phyloP scores from a whole-genome alignment of 2,888 invertebrate genomes.

The Sphaerophoria rueppellii region DNA sequence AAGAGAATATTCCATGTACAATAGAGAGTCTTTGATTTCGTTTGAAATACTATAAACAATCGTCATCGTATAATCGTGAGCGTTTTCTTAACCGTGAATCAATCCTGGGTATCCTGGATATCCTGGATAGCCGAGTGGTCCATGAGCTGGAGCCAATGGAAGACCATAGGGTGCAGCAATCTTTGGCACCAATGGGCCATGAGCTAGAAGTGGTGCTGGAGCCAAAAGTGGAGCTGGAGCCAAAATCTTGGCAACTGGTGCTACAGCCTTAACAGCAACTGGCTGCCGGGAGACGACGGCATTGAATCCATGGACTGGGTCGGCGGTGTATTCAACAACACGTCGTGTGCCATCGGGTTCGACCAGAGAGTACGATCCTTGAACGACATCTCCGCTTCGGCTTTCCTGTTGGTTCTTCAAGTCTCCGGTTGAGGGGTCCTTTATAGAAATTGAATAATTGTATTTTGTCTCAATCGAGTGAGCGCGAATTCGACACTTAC shows the following conservation, averaged over 20 bases:
- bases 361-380: conserved; percentile 83
- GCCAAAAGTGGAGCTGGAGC: conserved; percentile 76
- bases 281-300: conserved; percentile 84
- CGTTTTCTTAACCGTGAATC: conserved; percentile 66
- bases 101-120: conserved; percentile 54
- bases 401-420: conserved; percentile 84
- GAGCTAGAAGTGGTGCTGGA: conserved; percentile 74
- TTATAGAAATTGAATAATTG: not conserved
- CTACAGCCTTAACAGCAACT: conserved; percentile 81
- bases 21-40: conserved; percentile 60
- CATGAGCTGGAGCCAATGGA: conserved; percentile 47
- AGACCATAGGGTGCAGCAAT: conserved; percentile 53
- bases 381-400: conserved; percentile 84
- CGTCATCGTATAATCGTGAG: conserved; percentile 8
- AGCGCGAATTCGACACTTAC: conserved; percentile 77
- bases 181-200: conserved; percentile 72
- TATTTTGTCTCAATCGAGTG: not conserved
- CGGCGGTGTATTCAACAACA: conserved; percentile 84
- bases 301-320: conserved; percentile 85
- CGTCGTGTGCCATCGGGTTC: conserved; percentile 84
- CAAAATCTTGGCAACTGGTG: conserved; percentile 77
- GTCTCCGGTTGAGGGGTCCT: conserved; percentile 84
- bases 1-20: conserved; percentile 59
- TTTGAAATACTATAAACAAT: conserved; percentile 32
- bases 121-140: conserved; percentile 46